These are phyloP conservation scores for Latheticus oryzae DNA, from an alignment of 2,888 invertebrate genomes.

Conservation along the genomic window DNA sequence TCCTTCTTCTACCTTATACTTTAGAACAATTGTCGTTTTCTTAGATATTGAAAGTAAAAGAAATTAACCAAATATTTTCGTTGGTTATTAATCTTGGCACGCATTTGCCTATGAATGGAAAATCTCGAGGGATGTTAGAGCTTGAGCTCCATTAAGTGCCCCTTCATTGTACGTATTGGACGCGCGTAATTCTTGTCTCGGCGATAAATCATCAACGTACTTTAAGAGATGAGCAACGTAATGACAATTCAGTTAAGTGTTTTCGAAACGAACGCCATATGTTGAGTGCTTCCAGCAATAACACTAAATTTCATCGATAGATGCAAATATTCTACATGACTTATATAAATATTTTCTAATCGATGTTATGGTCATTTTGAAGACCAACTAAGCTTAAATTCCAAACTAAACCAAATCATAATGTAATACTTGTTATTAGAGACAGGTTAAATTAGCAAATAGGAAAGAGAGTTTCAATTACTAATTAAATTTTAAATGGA, in stretches of 20 bases:
- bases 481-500: too few species aligned
- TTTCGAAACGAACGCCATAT: conserved; percentile 48
- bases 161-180: conserved; percentile 33
- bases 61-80: conserved; percentile 35
- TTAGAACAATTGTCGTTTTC: conserved; percentile 17
- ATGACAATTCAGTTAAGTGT: conserved; percentile 45
- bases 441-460: too few species aligned
- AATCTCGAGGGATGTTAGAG: conserved; percentile 29
- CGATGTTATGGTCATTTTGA: too few species aligned
- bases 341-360: conserved; percentile 10
- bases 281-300: conserved; percentile 56
- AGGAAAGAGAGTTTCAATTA: too few species aligned
- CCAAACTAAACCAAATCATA: too few species aligned
- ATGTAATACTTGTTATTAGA: too few species aligned
- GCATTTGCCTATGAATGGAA: conserved; percentile 33
- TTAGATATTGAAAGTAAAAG: conserved; percentile 2
- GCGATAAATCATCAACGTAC: conserved; percentile 44
- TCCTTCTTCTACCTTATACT: conserved; percentile 43
- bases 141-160: conserved; percentile 38
- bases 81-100: conserved; percentile 21
- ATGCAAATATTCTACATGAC: conserved; percentile 29
- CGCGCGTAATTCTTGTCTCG: conserved; percentile 35
- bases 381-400: too few species aligned
- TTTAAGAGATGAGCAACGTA: conserved; percentile 44
- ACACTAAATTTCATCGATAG: conserved; percentile 49